These are phyloP conservation scores for Galerucella nymphaeae DNA, from an alignment of 2,888 invertebrate species.

Conservation along the genomic window DNA sequence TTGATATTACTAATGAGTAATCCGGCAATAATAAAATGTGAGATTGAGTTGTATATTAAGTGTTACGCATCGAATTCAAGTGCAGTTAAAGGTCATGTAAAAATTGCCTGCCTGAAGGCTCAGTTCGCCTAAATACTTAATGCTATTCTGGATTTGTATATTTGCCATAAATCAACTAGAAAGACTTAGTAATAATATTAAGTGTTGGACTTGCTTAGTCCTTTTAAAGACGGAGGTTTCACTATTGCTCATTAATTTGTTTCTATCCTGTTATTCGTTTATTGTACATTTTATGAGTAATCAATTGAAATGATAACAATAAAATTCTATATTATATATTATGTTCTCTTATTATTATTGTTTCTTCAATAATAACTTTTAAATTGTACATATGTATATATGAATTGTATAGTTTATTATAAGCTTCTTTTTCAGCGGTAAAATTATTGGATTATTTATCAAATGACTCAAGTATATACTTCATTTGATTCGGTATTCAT, in stretches of 20 bases:
- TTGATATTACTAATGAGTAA: slow-evolving; percentile 65
- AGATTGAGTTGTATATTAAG: slow-evolving; percentile 61
- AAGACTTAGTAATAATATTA: slow-evolving; percentile 55
- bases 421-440: neutral
- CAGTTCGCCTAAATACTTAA: slow-evolving; percentile 61
- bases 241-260: slow-evolving; percentile 66
- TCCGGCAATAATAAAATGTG: slow-evolving; percentile 64
- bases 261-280: slow-evolving; percentile 67
- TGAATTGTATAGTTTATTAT: neutral
- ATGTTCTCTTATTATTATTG: slow-evolving; percentile 35
- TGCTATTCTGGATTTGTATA: slow-evolving; percentile 64
- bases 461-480: no score
- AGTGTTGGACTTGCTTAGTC: slow-evolving; percentile 60
- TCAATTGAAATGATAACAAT: slow-evolving; percentile 65
- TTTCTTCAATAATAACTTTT: slow-evolving; percentile 8
- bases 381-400: neutral
- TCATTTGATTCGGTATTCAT: no score
- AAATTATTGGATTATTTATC: neutral
- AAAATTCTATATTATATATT: slow-evolving; percentile 67
- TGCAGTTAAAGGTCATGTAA: slow-evolving; percentile 64
- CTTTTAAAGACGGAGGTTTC: slow-evolving; percentile 64
- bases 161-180: slow-evolving; percentile 62
- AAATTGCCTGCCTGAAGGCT: slow-evolving; percentile 61
- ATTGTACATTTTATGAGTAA: slow-evolving; percentile 67
- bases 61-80: slow-evolving; percentile 64